Evolutionary conservation across 2,797 vertebrate genomes (phyloP), one percentile per base, ranked within the genome.

Genomic region (Falco peregrinus): DNA sequence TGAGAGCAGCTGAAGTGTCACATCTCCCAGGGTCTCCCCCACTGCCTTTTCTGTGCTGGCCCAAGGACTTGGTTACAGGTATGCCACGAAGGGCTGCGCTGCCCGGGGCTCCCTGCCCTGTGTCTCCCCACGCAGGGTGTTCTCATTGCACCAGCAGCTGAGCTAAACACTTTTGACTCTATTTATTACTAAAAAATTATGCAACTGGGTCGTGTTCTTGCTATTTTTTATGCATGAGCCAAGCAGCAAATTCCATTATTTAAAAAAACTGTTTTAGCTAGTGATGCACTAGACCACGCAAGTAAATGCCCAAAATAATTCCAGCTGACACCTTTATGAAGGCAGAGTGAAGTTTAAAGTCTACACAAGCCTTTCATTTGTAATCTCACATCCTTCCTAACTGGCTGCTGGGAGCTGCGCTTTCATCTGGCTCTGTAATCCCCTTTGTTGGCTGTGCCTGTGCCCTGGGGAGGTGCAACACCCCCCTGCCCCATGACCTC

Each of bases 171-270:
- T 89, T 84, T 61, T 87, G 59, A 63, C 91, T 91, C 94, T 95
- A 94, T 95, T 97, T 95, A 97, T 97, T 96, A 92, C 95, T 88
- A 93, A 90, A 93, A 96, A 84, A 96, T 93, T 96, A 97, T 97
- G 97, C 96, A 97, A 96, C 90, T 97, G 93, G 97, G 97, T 96
- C 90, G 60, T 84, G 76, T 92, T 91, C 82, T 68, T 93, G 93
- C 94, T 93, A 94, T 94, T 92, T 95, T 96, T 93, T 93, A 96
- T 96, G 94, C 94, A 96, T 96, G 96, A 97, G 93, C 93, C 93
- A 87, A 89, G 94, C 87, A 94, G 93, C 91, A 96, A 96, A 96
- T 84, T 94, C 95, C 94, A 95, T 97, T 96, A 95, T 97, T 97
- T 71, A 81, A 71, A 95, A 96, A 90, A 89, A 69, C 93, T 86